A percentile compares a stretch with the other conserved stretches of the same genome.
Conservation (phyloP, 2,113 vertebrate species). For the Corydoras maculifer region DNA sequence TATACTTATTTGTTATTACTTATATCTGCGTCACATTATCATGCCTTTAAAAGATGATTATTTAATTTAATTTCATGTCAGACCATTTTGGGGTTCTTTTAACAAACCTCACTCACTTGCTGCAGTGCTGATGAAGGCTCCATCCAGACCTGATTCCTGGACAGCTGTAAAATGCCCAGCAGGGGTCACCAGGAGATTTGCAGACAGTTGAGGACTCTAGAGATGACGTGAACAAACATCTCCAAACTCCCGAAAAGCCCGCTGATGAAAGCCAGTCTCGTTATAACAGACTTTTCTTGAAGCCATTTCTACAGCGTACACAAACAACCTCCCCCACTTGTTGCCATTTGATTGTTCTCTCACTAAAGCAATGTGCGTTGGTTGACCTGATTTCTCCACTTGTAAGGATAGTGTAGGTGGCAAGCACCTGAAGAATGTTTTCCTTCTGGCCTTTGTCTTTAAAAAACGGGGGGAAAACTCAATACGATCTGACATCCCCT, state of each 20-base stretch:
- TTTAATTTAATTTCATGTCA: no score
- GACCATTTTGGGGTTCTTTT: no score
- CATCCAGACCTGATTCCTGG: not conserved
- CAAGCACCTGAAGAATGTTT: not conserved
- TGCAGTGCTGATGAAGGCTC: not conserved
- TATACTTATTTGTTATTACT: no score
- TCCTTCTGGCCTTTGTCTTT: not conserved
- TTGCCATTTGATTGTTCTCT: not conserved
- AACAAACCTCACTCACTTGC: no score
- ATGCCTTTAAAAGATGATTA: no score
- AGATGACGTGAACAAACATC: not conserved
- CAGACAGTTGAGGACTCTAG: not conserved
- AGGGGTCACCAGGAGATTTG: not conserved
- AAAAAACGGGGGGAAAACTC: not conserved
- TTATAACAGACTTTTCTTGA: not conserved
- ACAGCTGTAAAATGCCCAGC: not conserved
- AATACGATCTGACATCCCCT: not conserved
- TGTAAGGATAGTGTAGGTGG: not conserved
- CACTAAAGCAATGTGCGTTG: not conserved
- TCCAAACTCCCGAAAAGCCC: not conserved
- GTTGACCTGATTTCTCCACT: constrained; percentile 3
- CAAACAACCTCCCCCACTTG: not conserved
- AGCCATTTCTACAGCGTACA: not conserved
- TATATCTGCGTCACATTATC: no score
- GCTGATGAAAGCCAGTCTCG: not conserved